These are phyloP conservation scores for Perca fluviatilis DNA, from an alignment of 2,113 vertebrate genomes.

Conservation along the genomic window DNA sequence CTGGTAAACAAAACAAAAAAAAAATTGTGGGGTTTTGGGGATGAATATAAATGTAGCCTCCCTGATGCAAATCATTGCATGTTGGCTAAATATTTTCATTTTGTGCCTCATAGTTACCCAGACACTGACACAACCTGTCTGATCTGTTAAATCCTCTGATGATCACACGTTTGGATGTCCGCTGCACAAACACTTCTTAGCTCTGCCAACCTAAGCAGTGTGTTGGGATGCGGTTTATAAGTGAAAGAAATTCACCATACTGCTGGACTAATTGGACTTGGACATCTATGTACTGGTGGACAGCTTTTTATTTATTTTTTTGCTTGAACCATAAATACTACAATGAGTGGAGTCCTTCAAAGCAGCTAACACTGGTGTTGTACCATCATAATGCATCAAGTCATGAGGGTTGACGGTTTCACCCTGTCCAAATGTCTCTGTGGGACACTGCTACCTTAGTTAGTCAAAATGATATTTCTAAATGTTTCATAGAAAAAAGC, in stretches of 20 bases:
- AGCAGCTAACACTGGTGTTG: neutral
- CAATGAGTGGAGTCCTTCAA: neutral
- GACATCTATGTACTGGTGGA: neutral
- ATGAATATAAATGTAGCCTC: neutral
- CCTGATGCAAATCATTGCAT: neutral
- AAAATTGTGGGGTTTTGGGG: neutral
- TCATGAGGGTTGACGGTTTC: neutral
- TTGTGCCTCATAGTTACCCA: neutral
- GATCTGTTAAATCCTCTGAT: conserved; percentile 35
- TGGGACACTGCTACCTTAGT: conserved; percentile 3
- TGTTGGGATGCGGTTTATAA: conserved; percentile 22
- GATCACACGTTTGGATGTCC: conserved; percentile 7
- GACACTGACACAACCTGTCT: conserved; percentile 15
- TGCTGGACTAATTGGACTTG: conserved; percentile 36
- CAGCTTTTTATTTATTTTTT: conserved; percentile 18
- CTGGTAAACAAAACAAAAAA: neutral
- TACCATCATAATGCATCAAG: neutral
- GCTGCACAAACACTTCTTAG: neutral
- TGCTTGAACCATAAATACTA: conserved; percentile 5
- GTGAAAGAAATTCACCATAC: neutral
- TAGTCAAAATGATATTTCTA: conserved; percentile 8
- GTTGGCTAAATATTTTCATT: neutral
- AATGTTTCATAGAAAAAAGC: conserved; percentile 14
- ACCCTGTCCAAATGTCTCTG: conserved; percentile 13
- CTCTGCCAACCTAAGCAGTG: conserved; percentile 12